A percentile compares a stretch with the other conserved stretches of the same genome.
These are phyloP conservation scores for Sylvicola fuscatus DNA, from an alignment of 2,888 invertebrate genomes.

Conservation along the genomic window DNA sequence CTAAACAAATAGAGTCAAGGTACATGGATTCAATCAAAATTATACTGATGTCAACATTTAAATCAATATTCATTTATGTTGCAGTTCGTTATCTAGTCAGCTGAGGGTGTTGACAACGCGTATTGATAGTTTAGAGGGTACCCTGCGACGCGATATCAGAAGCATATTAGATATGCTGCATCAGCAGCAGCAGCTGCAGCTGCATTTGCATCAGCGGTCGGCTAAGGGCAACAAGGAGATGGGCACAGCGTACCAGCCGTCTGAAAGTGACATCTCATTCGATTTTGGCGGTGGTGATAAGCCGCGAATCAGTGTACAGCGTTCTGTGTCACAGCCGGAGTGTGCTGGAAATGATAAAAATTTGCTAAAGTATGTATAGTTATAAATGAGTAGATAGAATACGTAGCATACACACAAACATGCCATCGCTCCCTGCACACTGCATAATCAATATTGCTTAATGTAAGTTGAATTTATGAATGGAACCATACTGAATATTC, in stretches of 20 bases:
- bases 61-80: background rate
- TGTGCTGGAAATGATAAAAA: constrained; percentile 13
- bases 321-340: constrained; percentile 16
- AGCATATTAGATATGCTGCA: constrained; percentile 15
- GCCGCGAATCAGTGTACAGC: constrained; percentile 12
- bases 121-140: constrained; percentile 14
- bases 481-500: too few relatives aligned
- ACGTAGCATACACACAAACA: too few relatives aligned
- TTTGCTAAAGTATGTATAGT: constrained; percentile 13
- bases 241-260: constrained; percentile 15
- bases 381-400: too few relatives aligned
- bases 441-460: too few relatives aligned
- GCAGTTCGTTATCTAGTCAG: constrained; percentile 14
- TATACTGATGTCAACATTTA: too few relatives aligned
- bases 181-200: constrained; percentile 14
- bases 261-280: constrained; percentile 17
- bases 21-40: constrained; percentile 4
- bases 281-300: constrained; percentile 10
- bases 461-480: too few relatives aligned
- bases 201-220: constrained; percentile 10
- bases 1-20: constrained; percentile 5
- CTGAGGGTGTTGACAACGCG: constrained; percentile 13
- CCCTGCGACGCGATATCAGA: constrained; percentile 14
- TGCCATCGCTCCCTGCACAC: too few relatives aligned
- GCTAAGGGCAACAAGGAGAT: constrained; percentile 7